Conservation (phyloP, 2,888 invertebrate genomes). For the Hesperia comma region DNA sequence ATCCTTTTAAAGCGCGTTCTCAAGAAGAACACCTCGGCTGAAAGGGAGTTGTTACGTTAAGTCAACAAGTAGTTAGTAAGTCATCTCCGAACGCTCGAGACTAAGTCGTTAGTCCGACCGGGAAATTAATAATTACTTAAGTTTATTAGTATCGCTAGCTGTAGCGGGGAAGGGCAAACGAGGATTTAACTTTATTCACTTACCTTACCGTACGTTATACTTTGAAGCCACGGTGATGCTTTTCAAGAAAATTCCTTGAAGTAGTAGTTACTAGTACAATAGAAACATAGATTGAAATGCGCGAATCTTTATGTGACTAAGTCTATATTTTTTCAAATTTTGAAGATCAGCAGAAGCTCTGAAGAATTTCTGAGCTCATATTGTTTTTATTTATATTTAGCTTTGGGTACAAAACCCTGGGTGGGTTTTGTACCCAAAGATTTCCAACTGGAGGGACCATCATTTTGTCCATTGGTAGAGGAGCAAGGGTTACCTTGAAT, state of each 20-base stretch:
- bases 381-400: too few relatives aligned
- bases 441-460: too few relatives aligned
- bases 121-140: conserved; percentile 31
- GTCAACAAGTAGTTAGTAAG: conserved; percentile 23
- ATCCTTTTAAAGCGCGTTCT: conserved; percentile 1
- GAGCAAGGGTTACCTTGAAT: too few relatives aligned
- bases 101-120: conserved; percentile 17
- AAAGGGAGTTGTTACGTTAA: conserved; percentile 13
- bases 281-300: too few relatives aligned
- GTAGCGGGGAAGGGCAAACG: not conserved
- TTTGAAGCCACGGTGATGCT: not conserved
- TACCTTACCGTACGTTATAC: not conserved
- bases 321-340: too few relatives aligned
- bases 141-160: conserved; percentile 6
- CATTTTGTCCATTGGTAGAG: too few relatives aligned
- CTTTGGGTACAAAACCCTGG: too few relatives aligned
- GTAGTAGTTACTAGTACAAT: too few relatives aligned
- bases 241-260: not conserved
- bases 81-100: conserved; percentile 9
- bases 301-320: too few relatives aligned
- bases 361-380: too few relatives aligned
- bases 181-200: conserved; percentile 1
- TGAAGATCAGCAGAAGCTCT: too few relatives aligned
- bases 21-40: conserved; percentile 1
- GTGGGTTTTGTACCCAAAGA: too few relatives aligned